Percentiles rank a stretch among this genome's conserved stretches.
phyloP scores from a whole-genome alignment of 1,140 invertebrate species.

The Scaptodrosophila lebanonensis region DNA sequence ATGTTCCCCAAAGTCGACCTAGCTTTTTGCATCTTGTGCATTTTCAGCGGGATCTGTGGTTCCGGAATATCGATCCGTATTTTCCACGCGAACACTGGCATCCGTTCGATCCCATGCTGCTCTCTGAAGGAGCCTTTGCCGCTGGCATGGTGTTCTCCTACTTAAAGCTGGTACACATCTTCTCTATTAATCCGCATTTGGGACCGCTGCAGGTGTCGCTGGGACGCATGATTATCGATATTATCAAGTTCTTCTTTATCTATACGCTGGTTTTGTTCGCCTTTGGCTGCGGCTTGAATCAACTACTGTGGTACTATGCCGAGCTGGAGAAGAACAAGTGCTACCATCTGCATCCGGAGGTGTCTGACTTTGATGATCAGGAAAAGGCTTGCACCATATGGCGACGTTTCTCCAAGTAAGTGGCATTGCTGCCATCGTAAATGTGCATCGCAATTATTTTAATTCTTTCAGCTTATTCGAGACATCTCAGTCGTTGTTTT shows the following conservation, averaged over 20 bases:
- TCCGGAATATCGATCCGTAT: conserved; percentile 85
- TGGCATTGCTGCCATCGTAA: neutral
- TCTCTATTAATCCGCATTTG: conserved; percentile 95
- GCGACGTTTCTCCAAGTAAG: conserved; percentile 90
- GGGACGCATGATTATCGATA: conserved; percentile 94
- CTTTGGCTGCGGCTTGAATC: conserved; percentile 94
- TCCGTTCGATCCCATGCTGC: conserved; percentile 94
- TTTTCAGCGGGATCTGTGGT: conserved; percentile 83
- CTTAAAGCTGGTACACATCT: conserved; percentile 95
- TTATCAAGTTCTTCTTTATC: conserved; percentile 96
- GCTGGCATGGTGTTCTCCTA: conserved; percentile 97
- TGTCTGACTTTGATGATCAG: conserved; percentile 86
- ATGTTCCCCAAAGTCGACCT: no score
- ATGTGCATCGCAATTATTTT: neutral
- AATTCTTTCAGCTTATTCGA: conserved; percentile 88
- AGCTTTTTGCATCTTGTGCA: neutral
- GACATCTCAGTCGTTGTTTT: conserved; percentile 95
- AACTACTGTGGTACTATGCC: conserved; percentile 97
- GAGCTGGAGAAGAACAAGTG: conserved; percentile 91
- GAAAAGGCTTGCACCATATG: conserved; percentile 90
- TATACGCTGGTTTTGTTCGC: conserved; percentile 93
- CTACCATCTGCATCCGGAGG: conserved; percentile 83
- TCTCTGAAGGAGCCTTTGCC: conserved; percentile 95
- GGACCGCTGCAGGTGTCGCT: conserved; percentile 93
- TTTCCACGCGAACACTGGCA: conserved; percentile 92